These are phyloP conservation scores for Microhierax caerulescens DNA, from an alignment of 2,797 vertebrate genomes.

Conservation along the genomic window DNA sequence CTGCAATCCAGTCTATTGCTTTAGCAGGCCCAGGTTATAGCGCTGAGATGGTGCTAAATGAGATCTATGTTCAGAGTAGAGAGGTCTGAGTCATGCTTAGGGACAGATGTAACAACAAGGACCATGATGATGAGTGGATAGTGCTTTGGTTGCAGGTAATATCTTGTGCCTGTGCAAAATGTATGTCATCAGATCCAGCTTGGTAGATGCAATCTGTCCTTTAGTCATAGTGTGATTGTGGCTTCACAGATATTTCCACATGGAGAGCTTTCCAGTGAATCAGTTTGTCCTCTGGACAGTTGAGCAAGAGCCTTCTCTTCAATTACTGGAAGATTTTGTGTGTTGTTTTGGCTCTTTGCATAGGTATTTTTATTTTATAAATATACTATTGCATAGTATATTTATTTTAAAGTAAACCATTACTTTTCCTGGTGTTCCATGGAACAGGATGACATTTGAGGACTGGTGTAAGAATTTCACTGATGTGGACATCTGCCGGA, in stretches of 20 bases:
- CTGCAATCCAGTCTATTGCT: not conserved
- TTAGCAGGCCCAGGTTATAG: not conserved
- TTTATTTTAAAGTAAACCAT: not conserved
- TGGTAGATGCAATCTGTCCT: not conserved
- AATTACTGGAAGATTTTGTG: not conserved
- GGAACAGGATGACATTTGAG: constrained; percentile 88
- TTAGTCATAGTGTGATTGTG: not conserved
- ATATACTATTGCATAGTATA: too few species aligned
- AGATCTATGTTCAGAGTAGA: not conserved
- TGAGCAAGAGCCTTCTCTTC: not conserved
- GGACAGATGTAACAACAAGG: not conserved
- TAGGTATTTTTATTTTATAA: too few species aligned
- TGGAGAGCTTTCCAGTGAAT: not conserved
- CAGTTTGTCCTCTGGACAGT: not conserved
- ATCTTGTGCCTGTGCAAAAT: not conserved
- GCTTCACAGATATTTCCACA: not conserved
- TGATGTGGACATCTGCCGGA: constrained; percentile 84
- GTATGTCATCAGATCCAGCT: not conserved
- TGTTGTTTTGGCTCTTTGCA: not conserved
- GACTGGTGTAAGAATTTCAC: constrained; percentile 93
- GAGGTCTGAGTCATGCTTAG: not conserved
- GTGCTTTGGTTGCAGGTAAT: not conserved
- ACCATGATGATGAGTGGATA: not conserved
- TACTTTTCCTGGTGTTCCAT: not conserved
- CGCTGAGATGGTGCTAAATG: not conserved